Conservation (phyloP, 2,113 vertebrate genomes). For the Pogonocichla stellata region DNA sequence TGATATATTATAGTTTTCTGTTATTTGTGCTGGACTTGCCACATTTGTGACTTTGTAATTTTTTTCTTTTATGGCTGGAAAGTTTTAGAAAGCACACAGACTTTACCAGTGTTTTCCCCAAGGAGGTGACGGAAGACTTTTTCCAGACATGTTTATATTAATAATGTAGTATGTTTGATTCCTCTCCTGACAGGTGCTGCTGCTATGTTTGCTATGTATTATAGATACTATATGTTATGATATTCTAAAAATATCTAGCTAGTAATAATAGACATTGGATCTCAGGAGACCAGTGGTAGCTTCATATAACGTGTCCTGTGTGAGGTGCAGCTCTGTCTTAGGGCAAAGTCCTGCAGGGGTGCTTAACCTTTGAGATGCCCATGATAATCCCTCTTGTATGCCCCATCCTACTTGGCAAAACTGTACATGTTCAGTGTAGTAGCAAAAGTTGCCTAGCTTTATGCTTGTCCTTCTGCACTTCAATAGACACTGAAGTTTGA, state of each 20-base stretch:
- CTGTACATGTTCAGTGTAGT: accelerated
- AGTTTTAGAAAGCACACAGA: neutral
- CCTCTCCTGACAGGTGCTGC: neutral
- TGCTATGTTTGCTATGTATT: neutral
- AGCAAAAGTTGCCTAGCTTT: neutral
- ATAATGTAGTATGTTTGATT: neutral
- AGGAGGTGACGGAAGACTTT: neutral
- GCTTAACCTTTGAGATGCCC: neutral
- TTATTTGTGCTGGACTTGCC: neutral
- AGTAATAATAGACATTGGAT: neutral
- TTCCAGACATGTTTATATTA: neutral
- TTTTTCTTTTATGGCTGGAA: neutral
- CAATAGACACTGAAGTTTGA: neutral
- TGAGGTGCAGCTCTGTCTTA: neutral
- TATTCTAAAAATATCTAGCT: neutral
- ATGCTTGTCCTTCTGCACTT: neutral
- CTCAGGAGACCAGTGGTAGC: neutral
- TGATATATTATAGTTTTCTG: neutral
- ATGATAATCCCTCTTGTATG: neutral
- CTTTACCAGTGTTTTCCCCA: neutral
- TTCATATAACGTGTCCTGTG: neutral
- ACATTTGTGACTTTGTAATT: neutral
- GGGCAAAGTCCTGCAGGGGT: neutral
- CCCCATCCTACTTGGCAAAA: neutral
- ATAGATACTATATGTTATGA: neutral